Conservation (phyloP, 2,888 invertebrate species). For the Caenorhabditis sinica region DNA sequence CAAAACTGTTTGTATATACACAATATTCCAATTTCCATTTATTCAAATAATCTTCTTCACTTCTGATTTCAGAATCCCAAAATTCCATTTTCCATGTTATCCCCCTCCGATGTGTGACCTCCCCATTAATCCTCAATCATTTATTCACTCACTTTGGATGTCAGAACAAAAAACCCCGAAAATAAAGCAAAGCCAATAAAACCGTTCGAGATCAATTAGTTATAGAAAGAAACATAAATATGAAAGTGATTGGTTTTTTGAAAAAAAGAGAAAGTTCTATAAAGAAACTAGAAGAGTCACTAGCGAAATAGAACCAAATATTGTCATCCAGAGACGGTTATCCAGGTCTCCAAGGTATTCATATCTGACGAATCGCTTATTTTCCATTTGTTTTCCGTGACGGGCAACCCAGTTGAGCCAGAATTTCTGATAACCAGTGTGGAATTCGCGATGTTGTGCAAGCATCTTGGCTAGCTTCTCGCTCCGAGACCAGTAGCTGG, state of each 20-base stretch:
- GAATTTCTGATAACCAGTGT: conserved; percentile 73
- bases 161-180: conserved; percentile 42
- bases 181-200: conserved; percentile 52
- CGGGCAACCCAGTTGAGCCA: conserved; percentile 78
- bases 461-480: conserved; percentile 72
- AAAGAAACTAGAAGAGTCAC: conserved; percentile 7
- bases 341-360: conserved; percentile 71
- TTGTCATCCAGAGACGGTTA: conserved; percentile 63
- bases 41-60: not conserved
- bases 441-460: conserved; percentile 69
- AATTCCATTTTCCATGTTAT: conserved; percentile 6
- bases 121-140: no score
- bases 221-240: conserved; percentile 31
- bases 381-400: conserved; percentile 70
- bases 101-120: no score
- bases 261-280: conserved; percentile 8
- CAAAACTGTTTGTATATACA: not conserved
- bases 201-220: conserved; percentile 20
- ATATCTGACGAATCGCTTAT: conserved; percentile 60
- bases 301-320: not conserved
- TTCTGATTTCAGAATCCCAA: no score
- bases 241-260: conserved; percentile 8
- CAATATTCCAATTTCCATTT: not conserved
- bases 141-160: conserved; percentile 10
- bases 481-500: conserved; percentile 67